These are phyloP conservation scores for Pipistrellus pygmaeus DNA, from an alignment of 2,797 vertebrate genomes.

Conservation along the genomic window DNA sequence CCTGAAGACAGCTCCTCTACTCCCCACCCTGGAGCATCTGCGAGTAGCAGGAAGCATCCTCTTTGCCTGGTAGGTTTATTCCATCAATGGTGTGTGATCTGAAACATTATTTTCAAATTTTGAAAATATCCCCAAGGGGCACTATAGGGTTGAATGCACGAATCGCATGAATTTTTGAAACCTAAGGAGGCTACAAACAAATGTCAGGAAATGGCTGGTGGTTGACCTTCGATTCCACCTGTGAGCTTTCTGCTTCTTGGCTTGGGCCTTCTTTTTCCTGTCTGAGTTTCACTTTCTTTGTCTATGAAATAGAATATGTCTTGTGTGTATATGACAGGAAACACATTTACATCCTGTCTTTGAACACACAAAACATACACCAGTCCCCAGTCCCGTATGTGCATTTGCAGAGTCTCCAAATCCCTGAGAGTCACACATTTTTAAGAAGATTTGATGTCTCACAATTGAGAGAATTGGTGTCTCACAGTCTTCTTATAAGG, in stretches of 20 bases:
- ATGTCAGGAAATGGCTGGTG: fast-evolving
- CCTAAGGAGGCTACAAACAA: not conserved
- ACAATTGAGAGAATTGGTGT: no score
- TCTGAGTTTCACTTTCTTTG: not conserved
- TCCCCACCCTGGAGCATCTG: no score
- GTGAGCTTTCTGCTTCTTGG: not conserved
- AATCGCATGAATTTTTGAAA: not conserved
- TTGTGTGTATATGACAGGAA: not conserved
- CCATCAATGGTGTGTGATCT: not conserved
- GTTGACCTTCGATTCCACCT: no score
- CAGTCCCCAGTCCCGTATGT: no score
- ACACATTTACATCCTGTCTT: not conserved
- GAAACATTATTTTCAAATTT: not conserved
- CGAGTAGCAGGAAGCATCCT: no score
- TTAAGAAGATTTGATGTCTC: no score
- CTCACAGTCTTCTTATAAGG: no score
- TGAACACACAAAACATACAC: fast-evolving
- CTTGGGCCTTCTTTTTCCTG: fast-evolving
- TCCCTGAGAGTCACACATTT: not conserved
- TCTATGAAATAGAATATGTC: not conserved
- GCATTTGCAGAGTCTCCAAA: not conserved
- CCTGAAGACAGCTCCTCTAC: no score
- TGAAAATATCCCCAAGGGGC: not conserved
- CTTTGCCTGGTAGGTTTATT: fast-evolving
- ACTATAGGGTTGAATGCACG: not conserved